Evolutionary conservation across 2,797 vertebrate species (phyloP).

Genomic region (Coreius guichenoti): DNA sequence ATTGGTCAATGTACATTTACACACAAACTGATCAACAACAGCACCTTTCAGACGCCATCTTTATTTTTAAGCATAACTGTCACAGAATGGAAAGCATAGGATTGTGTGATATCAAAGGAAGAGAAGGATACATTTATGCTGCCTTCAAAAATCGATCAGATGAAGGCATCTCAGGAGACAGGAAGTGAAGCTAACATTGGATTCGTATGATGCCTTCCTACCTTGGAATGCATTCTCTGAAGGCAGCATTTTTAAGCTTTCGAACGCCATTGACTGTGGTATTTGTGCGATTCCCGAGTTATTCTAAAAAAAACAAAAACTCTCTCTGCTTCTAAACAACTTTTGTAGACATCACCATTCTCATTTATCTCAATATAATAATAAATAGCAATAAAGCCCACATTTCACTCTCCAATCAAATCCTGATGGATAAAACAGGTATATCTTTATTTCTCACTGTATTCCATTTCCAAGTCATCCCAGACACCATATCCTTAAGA

Average conservation of each 20-base stretch:
- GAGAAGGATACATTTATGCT: too few species aligned
- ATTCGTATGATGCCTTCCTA: too few species aligned
- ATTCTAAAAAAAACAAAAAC: not conserved
- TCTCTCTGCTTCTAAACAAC: not conserved
- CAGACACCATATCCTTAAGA: not conserved
- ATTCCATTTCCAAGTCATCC: not conserved
- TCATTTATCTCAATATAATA: not conserved
- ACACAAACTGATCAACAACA: not conserved
- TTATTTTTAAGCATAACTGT: not conserved
- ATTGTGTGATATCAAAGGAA: too few species aligned
- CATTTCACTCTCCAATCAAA: not conserved
- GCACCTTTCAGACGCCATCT: not conserved
- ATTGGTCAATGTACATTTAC: not conserved
- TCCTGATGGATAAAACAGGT: not conserved
- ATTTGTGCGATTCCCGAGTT: not conserved
- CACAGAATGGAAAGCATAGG: not conserved
- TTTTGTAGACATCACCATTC: constrained; percentile 1
- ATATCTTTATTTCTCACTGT: not conserved
- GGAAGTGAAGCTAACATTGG: too few species aligned
- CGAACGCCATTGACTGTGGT: not conserved
- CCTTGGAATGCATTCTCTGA: not conserved
- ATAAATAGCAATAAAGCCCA: not conserved
- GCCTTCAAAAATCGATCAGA: too few species aligned
- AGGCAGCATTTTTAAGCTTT: not conserved
- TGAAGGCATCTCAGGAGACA: too few species aligned